Conservation (phyloP, 2,113 vertebrate species). For the Eublepharis macularius region DNA sequence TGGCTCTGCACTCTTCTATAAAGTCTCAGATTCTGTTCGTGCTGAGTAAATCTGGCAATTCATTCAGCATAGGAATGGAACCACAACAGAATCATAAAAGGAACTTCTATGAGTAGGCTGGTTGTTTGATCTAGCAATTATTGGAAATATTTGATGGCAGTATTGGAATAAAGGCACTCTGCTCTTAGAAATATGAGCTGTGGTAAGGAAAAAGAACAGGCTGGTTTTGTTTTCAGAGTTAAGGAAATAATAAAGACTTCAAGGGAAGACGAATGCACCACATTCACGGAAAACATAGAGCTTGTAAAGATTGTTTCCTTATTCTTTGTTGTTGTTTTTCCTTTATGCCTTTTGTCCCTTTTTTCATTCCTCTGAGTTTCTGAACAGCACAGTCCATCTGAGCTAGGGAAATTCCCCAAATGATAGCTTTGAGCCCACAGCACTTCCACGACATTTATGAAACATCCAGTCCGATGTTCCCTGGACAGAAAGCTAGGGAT, state of each 20-base stretch:
- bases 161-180: not conserved
- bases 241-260: conserved; percentile 7
- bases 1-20: not conserved
- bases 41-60: not conserved
- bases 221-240: conserved; percentile 3
- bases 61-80: not conserved
- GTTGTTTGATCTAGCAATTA: not conserved
- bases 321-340: not conserved
- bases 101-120: not conserved
- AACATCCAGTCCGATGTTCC: not conserved
- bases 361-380: not conserved
- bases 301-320: not conserved
- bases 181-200: not conserved
- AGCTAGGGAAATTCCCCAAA: not conserved
- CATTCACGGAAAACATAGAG: not conserved
- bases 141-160: not conserved
- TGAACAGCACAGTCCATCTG: not conserved
- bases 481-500: not conserved
- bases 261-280: not conserved
- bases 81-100: not conserved
- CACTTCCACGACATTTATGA: not conserved
- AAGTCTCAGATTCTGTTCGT: not conserved
- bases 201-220: not conserved
- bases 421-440: not conserved
- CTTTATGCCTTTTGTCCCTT: not conserved